These are phyloP conservation scores for Deroplatys truncata DNA, from an alignment of 2,888 invertebrate genomes.

Conservation along the genomic window DNA sequence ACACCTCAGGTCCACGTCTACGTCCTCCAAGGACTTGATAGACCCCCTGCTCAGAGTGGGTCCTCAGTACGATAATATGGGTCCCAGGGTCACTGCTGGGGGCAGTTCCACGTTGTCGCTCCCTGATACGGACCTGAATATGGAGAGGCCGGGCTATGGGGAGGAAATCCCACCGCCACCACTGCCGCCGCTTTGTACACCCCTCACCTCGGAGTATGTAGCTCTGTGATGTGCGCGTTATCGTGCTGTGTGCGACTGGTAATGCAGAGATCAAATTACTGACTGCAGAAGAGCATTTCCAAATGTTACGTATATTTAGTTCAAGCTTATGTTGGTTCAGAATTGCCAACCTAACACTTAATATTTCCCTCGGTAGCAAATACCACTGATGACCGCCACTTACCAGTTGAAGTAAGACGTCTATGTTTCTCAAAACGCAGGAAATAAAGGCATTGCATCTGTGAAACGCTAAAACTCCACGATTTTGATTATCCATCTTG, in stretches of 20 bases:
- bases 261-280: not conserved
- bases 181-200: conserved; percentile 55
- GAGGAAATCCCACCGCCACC: conserved; percentile 49
- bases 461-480: too few relatives aligned
- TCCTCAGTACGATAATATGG: conserved; percentile 85
- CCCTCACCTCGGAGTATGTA: conserved; percentile 48
- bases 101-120: conserved; percentile 84
- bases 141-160: conserved; percentile 39
- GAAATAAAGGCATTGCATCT: too few relatives aligned
- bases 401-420: too few relatives aligned
- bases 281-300: not conserved
- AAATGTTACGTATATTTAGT: not conserved
- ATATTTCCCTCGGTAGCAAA: not conserved
- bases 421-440: too few relatives aligned
- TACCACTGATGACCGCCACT: not conserved
- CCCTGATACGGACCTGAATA: conserved; percentile 55
- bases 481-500: too few relatives aligned
- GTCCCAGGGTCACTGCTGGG: conserved; percentile 81
- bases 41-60: conserved; percentile 36
- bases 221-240: conserved; percentile 34
- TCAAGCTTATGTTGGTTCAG: not conserved
- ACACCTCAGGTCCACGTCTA: conserved; percentile 32
- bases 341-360: not conserved
- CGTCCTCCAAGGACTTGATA: conserved; percentile 16
- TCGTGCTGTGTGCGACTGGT: not conserved